Conservation (phyloP, 2,888 invertebrate genomes). For the Charanyca ferruginea region DNA sequence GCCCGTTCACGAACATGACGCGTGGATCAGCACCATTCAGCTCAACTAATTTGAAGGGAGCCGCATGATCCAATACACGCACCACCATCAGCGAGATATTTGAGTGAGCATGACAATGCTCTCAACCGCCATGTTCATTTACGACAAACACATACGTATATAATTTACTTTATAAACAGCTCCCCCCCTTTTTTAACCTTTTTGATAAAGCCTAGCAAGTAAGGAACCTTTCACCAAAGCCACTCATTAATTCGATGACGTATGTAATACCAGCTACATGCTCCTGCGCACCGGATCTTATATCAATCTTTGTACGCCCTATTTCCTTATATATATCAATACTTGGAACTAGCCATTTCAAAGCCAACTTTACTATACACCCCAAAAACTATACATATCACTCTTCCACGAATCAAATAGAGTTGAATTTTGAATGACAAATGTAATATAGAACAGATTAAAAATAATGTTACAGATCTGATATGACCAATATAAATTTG, state of each 20-base stretch:
- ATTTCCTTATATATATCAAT: conserved; percentile 56
- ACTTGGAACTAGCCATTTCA: conserved; percentile 33
- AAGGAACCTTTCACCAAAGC: conserved; percentile 27
- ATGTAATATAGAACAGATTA: neutral
- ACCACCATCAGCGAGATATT: no score
- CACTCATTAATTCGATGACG: conserved; percentile 22
- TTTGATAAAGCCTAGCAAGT: neutral
- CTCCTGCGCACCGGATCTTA: conserved; percentile 47
- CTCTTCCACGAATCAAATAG: neutral
- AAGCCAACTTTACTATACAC: conserved; percentile 10
- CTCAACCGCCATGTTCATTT: no score
- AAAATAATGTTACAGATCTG: conserved; percentile 7
- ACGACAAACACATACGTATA: no score
- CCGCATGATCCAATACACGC: no score
- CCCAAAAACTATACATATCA: conserved; percentile 14
- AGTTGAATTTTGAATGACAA: conserved; percentile 18
- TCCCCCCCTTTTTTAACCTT: no score
- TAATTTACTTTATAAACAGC: no score
- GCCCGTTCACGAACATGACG: no score
- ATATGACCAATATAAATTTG: neutral
- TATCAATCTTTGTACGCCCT: conserved; percentile 44
- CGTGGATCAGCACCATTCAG: no score
- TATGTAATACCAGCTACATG: neutral
- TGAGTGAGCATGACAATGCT: no score
- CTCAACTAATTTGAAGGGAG: no score